phyloP scores from a whole-genome alignment of 2,888 invertebrate genomes.

The Graphium colonna region DNA sequence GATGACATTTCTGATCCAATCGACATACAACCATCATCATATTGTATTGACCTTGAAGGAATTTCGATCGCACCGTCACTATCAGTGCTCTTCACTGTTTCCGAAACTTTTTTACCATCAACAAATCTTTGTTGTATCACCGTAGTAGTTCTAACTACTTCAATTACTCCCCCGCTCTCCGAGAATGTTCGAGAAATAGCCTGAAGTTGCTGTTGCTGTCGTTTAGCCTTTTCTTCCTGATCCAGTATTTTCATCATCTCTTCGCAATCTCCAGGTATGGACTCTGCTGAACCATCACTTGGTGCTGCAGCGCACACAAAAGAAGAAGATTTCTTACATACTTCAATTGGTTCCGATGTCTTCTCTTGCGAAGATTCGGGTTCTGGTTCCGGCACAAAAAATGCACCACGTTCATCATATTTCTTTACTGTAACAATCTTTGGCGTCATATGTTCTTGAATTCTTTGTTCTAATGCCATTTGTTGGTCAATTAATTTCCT shows the following conservation, averaged over 20 bases:
- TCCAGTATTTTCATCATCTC: conserved; percentile 79
- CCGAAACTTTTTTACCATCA: conserved; percentile 72
- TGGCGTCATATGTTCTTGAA: conserved; percentile 58
- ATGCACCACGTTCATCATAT: conserved; percentile 70
- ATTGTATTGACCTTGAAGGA: conserved; percentile 52
- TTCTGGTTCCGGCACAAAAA: conserved; percentile 66
- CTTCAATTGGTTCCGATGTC: conserved; percentile 53
- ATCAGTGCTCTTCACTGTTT: conserved; percentile 63
- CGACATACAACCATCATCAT: conserved; percentile 65
- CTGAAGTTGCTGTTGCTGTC: conserved; percentile 32
- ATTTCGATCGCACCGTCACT: conserved; percentile 70
- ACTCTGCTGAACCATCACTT: conserved; percentile 72
- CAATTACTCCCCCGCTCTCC: conserved; percentile 57
- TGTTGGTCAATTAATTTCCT: conserved; percentile 74
- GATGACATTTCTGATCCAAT: conserved; percentile 76
- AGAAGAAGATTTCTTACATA: conserved; percentile 62
- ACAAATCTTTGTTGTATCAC: conserved; percentile 70
- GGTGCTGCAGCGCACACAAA: conserved; percentile 72
- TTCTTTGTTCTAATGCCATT: conserved; percentile 66
- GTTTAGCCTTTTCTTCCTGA: conserved; percentile 69
- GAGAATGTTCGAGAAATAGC: conserved; percentile 48
- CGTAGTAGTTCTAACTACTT: conserved; percentile 68
- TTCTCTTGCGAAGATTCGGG: conserved; percentile 40
- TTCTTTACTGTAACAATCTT: conserved; percentile 72
- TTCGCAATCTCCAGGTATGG: conserved; percentile 80